Percentiles rank a stretch among this genome's conserved stretches.
Evolutionary conservation across 2,113 vertebrate genomes (phyloP).

Genomic region (Brachyistius frenatus): DNA sequence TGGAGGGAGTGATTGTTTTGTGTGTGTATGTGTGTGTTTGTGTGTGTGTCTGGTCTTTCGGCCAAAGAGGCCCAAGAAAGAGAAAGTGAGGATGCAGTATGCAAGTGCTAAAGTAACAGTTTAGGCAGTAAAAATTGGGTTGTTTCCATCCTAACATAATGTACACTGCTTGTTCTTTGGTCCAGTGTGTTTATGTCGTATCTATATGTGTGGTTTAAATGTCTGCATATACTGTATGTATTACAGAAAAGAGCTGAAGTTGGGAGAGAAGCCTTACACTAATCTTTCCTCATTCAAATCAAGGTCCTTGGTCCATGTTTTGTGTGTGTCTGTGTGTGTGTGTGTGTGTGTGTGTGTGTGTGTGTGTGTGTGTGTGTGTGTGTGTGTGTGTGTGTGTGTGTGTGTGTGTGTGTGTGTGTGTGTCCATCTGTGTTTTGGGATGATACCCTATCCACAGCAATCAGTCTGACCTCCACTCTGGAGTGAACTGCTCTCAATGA

Average conservation of each 20-base stretch:
- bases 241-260: conserved; percentile 11
- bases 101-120: neutral
- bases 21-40: conserved; percentile 41
- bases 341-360: conserved; percentile 42
- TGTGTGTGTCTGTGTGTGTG: conserved; percentile 26
- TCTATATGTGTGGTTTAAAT: neutral
- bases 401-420: conserved; percentile 45
- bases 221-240: neutral
- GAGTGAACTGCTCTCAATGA: conserved; percentile 97
- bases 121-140: neutral
- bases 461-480: conserved; percentile 99
- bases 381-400: conserved; percentile 25
- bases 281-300: conserved; percentile 97
- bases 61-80: conserved; percentile 26
- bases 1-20: conserved; percentile 66
- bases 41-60: conserved; percentile 16
- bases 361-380: conserved; percentile 43
- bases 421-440: conserved; percentile 82
- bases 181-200: neutral
- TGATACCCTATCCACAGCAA: conserved; percentile 99
- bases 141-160: conserved; percentile 2
- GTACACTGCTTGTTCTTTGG: neutral
- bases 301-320: conserved; percentile 87
- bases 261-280: conserved; percentile 84
- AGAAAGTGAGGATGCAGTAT: conserved; percentile 25